These are phyloP conservation scores for Eulemur mongoz DNA, from an alignment of 2,797 vertebrate genomes.

Conservation along the genomic window DNA sequence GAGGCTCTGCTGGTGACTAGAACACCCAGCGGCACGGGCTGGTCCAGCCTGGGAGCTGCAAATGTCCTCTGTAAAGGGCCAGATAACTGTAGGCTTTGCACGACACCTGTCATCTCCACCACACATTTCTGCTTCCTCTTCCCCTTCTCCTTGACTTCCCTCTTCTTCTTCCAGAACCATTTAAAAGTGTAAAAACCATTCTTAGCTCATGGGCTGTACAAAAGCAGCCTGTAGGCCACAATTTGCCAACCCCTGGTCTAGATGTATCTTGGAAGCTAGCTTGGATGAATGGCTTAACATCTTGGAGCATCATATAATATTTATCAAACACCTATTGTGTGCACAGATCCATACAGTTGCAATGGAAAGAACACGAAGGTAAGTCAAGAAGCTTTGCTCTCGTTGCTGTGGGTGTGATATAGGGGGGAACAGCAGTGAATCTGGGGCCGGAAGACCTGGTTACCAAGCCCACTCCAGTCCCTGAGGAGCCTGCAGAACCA, in stretches of 20 bases:
- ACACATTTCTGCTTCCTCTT: not conserved
- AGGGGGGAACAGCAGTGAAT: not conserved
- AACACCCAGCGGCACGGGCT: accelerated
- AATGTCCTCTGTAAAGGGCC: not conserved
- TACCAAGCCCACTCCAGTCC: not conserved
- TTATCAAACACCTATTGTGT: not conserved
- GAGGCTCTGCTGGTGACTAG: not conserved
- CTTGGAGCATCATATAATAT: not conserved
- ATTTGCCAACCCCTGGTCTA: not conserved
- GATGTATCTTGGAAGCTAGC: not conserved
- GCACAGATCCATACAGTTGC: not conserved
- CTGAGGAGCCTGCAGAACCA: not conserved
- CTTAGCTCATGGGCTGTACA: not conserved
- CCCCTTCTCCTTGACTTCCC: not conserved
- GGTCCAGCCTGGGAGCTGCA: not conserved
- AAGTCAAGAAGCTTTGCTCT: not conserved
- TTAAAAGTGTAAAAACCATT: slow-evolving; percentile 9
- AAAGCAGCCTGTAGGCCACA: not conserved
- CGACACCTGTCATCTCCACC: not conserved
- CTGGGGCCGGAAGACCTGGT: not conserved
- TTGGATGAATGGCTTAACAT: not conserved
- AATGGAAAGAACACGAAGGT: not conserved
- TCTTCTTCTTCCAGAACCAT: not conserved
- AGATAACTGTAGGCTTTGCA: not conserved
- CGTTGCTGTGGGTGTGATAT: not conserved